Evolutionary conservation across 2,113 vertebrate genomes (phyloP), one percentile per base, ranked within the genome.

Genomic region (Leucopsar rothschildi): DNA sequence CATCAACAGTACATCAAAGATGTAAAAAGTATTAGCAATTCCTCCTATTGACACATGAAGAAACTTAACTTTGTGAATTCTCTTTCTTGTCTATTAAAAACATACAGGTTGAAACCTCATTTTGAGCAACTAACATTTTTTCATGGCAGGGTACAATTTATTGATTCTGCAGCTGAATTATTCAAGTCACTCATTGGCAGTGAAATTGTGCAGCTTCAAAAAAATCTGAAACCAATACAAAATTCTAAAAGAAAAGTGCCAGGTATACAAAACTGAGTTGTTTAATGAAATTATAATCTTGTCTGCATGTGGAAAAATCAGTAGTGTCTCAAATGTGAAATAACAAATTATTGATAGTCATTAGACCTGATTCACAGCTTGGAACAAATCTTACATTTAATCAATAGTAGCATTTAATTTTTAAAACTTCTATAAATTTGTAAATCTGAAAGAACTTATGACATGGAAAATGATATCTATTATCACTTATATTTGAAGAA

Each of bases 81-180:
- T 56, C 17, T 78, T 55, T 37, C 31, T 44, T 79, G 14, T 13
- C 15, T 61, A 40, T 61, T 85, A 68, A 72, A 95, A 93, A 25
- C 15, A 57, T 63, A 72, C 52, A 49, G 15, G 55, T 29, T 70
- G 37, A 61, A 95, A 47, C 59, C 57, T 68, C 20, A 42, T 64
- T 39, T 92, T 59, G 37, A n/a, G 24, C 31, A 92, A 82, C 47
- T 93, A 70, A 47, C 19, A 45, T 75, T 89, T 94, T 86, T 95
- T 24, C 78, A 24, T 47, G 80, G 10, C 53, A 90, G 59, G 25
- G 42, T 75, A 82, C 5, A 4, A 92, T 82, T 80, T 90, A 95
- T 90, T 94, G 95, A 96, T 95, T 96, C 90, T 24, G 25, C 45
- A 75, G 72, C 66, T 63, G 90, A 97, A 92, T 91, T 96, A 95